phyloP scores from a whole-genome alignment of 2,797 vertebrate species.

The Microctenopoma lineatum region DNA sequence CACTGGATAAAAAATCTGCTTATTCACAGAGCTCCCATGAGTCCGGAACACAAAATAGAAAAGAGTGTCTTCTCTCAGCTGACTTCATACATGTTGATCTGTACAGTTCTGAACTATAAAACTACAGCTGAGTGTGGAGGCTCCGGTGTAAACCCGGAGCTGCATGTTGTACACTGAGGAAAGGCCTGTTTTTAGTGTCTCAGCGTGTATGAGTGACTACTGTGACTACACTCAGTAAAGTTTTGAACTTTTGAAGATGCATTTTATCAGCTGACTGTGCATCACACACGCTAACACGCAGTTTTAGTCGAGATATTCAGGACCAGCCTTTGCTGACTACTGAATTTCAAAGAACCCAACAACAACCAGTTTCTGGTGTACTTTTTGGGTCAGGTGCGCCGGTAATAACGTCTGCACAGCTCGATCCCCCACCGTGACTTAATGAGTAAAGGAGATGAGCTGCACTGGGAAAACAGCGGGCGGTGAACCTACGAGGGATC shows the following conservation, averaged over 20 bases:
- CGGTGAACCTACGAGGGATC: conserved; percentile 18
- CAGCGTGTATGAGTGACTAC: too few relatives aligned
- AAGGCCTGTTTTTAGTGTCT: conserved; percentile 58
- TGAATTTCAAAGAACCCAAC: not conserved
- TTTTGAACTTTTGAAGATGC: not conserved
- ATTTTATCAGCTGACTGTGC: not conserved
- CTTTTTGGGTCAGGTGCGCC: conserved; percentile 41
- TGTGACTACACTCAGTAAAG: not conserved
- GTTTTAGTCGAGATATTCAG: not conserved
- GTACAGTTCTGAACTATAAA: not conserved
- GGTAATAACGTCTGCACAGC: conserved; percentile 13
- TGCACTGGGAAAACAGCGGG: not conserved
- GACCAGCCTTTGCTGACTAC: not conserved
- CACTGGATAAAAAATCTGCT: not conserved
- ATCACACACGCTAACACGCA: not conserved
- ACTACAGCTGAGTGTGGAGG: not conserved
- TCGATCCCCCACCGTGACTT: conserved; percentile 33
- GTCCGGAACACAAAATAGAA: not conserved
- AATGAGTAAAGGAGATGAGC: conserved; percentile 48
- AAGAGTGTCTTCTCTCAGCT: not conserved
- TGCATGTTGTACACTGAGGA: conserved; percentile 8
- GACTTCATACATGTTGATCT: not conserved
- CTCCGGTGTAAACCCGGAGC: not conserved
- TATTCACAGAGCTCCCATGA: not conserved
- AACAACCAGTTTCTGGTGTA: conserved; percentile 31